phyloP scores from a whole-genome alignment of 2,797 vertebrate genomes.

The Arremon brunneinucha region DNA sequence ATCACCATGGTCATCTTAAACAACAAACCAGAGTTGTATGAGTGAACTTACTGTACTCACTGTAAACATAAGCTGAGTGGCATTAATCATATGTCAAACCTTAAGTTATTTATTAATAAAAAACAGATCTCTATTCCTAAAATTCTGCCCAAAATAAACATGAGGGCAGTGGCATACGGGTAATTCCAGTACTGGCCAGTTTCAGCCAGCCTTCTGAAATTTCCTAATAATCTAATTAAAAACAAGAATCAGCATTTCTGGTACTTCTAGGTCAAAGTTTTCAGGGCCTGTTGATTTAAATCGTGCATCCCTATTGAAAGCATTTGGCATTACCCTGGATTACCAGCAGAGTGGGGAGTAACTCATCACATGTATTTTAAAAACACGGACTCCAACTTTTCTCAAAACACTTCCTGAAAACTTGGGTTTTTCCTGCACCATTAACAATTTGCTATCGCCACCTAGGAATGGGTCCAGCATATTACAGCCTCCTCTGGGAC shows the following conservation, averaged over 20 bases:
- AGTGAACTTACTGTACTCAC: not conserved
- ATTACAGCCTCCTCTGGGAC: not conserved
- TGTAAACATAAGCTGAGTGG: not conserved
- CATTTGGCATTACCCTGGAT: not conserved
- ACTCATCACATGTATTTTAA: not conserved
- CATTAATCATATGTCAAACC: not conserved
- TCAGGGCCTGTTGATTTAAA: not conserved
- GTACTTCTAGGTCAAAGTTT: not conserved
- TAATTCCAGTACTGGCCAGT: not conserved
- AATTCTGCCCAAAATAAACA: not conserved
- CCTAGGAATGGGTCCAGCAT: not conserved
- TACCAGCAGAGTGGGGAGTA: not conserved
- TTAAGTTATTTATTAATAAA: not conserved
- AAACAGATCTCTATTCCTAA: not conserved
- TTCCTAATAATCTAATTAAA: not conserved
- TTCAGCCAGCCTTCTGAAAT: not conserved
- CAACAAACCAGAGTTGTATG: not conserved
- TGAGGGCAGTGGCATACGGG: not conserved
- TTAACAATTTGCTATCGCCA: slow-evolving; percentile 26
- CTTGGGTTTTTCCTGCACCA: not conserved
- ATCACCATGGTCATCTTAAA: not conserved
- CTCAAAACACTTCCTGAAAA: not conserved
- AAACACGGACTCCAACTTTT: not conserved
- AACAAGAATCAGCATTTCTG: not conserved
- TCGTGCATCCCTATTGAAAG: fast-evolving